Evolutionary conservation across 2,113 vertebrate genomes (phyloP), one percentile per base, ranked within the genome.

Genomic region (Emberiza fucata): DNA sequence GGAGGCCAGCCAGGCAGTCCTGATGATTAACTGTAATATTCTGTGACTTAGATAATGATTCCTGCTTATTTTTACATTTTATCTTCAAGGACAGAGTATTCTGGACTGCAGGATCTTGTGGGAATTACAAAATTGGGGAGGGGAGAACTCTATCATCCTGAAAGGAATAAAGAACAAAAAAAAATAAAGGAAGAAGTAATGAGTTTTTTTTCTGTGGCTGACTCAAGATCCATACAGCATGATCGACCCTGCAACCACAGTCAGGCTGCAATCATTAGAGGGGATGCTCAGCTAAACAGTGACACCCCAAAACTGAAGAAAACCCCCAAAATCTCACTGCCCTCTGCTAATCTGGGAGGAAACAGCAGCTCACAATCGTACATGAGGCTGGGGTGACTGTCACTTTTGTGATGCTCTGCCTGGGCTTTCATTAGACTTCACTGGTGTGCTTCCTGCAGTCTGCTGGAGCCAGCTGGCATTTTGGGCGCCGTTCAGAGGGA

Each of bases 1-100:
- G 42, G 53, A 87, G 65, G 37, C 3, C 5, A 91, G 72, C 31
- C 81, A 90, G 94, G 75, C 71, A 86, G 88, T 69, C 85, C 91
- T 96, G 64, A 39, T 96, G 78, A 84, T 92, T 95, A 95, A 86
- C 54, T 66, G 42, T 39, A 96, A 76, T 57, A 91, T 93, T 95
- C 70, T 83, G 39, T 85, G 68, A 86, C 28, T 88, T 80, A 12
- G 11, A 72, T 42, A 5, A 75, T 90, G 92, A 85, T 94, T 93
- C 92, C 68, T 63, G 13, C 33, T 76, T 83, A 16, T 59, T 76
- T 94, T 68, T 80, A 37, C 12, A 3, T 80, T 87, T 87, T 76
- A 13, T 80, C 27, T 81, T 86, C 91, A 82, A 94, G 92, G 83
- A 88, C 86, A 93, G n/a, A 84, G 56, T 84, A 79, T 94, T 70